Conservation (phyloP, 2,888 invertebrate species). For the Stenchaetothrips biformis region DNA sequence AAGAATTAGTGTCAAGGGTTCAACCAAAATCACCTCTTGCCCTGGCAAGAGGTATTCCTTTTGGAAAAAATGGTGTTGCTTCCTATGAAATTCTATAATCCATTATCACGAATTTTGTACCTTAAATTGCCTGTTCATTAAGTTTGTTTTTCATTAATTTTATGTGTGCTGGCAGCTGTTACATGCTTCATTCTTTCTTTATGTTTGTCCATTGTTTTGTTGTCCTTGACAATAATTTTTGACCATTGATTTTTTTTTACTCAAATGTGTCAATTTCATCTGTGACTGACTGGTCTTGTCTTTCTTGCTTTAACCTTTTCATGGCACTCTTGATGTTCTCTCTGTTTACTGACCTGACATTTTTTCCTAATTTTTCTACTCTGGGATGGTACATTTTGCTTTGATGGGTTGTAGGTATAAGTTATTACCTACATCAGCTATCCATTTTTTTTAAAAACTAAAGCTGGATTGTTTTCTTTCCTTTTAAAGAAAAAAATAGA, state of each 20-base stretch:
- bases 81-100: too few relatives aligned
- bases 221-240: background rate
- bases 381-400: background rate
- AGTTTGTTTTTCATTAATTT: too few relatives aligned
- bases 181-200: too few relatives aligned
- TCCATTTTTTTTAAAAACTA: too few relatives aligned
- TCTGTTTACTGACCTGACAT: background rate
- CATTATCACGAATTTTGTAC: too few relatives aligned
- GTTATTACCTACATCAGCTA: too few relatives aligned
- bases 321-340: background rate
- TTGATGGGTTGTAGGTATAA: too few relatives aligned
- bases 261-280: background rate
- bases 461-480: background rate
- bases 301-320: too few relatives aligned
- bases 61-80: slow-evolving; percentile 7
- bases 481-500: background rate
- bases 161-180: too few relatives aligned
- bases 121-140: too few relatives aligned
- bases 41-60: background rate
- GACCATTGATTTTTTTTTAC: background rate
- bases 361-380: background rate
- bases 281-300: too few relatives aligned
- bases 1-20: background rate
- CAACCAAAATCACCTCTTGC: background rate
- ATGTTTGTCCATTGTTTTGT: too few relatives aligned